Conservation (phyloP, 2,113 vertebrate species). For the Mus spicilegus region DNA sequence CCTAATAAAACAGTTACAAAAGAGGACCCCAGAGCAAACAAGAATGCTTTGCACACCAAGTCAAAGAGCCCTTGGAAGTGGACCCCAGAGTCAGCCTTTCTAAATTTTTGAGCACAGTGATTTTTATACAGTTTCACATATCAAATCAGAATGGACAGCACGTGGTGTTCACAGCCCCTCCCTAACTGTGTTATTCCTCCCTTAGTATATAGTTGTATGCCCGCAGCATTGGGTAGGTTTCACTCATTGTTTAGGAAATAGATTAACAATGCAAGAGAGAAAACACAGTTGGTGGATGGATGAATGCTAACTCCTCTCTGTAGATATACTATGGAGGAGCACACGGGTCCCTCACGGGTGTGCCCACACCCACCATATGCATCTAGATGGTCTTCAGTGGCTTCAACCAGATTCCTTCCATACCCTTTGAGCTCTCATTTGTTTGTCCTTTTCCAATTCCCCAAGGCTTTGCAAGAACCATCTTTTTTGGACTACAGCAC, state of each 20-base stretch:
- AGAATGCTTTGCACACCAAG: slow-evolving; percentile 45
- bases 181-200: slow-evolving; percentile 13
- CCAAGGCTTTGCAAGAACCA: not conserved
- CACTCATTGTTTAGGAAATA: slow-evolving; percentile 44
- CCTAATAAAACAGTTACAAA: slow-evolving; percentile 34
- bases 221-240: not conserved
- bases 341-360: not conserved
- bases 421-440: not conserved
- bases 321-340: not conserved
- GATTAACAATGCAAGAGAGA: slow-evolving; percentile 26
- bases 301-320: not conserved
- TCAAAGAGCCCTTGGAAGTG: slow-evolving; percentile 10
- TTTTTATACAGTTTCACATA: slow-evolving; percentile 48
- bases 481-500: not conserved
- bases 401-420: not conserved
- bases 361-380: too few species aligned
- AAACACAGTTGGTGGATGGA: not conserved
- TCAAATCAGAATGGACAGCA: slow-evolving; percentile 46
- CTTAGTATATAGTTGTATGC: not conserved
- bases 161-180: slow-evolving; percentile 22
- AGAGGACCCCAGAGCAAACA: slow-evolving; percentile 44
- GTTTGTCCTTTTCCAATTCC: not conserved
- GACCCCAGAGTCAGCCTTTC: not conserved
- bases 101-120: slow-evolving; percentile 29
- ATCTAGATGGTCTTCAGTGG: not conserved